Percentiles rank a stretch among this genome's conserved stretches.
These are phyloP conservation scores for Anolis sagrei DNA, from an alignment of 2,113 vertebrate genomes.

Conservation along the genomic window DNA sequence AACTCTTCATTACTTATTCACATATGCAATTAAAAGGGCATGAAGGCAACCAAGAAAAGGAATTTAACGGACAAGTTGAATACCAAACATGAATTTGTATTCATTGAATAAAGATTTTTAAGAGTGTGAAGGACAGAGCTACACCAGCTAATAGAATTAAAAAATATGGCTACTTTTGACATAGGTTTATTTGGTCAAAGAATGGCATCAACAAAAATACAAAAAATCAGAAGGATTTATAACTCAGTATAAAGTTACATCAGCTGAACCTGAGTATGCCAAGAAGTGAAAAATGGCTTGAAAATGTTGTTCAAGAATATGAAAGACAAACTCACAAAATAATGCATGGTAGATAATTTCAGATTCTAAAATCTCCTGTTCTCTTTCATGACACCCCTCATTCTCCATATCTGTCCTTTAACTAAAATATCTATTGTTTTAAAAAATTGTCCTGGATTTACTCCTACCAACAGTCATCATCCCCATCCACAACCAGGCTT, in stretches of 20 bases:
- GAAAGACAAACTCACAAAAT: neutral
- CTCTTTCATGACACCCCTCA: too few species aligned
- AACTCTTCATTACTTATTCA: constrained; percentile 39
- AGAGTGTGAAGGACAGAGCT: neutral
- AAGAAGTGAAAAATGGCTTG: neutral
- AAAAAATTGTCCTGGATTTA: neutral
- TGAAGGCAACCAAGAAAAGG: constrained; percentile 8
- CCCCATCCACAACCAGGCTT: too few species aligned
- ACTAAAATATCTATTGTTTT: too few species aligned
- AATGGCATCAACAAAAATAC: neutral
- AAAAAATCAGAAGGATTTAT: neutral
- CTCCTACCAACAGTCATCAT: neutral
- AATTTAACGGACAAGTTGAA: constrained; percentile 24
- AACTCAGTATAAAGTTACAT: neutral
- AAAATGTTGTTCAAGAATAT: neutral
- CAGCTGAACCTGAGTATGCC: neutral
- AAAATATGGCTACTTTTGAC: neutral
- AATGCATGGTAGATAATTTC: neutral
- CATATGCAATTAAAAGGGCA: constrained; percentile 44
- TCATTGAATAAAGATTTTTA: neutral
- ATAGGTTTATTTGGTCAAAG: neutral
- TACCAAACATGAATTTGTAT: constrained; percentile 21
- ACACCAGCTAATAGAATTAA: neutral
- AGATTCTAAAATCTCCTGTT: too few species aligned
- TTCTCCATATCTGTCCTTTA: neutral